These are phyloP conservation scores for Chrysogorgia sp. DNA, from an alignment of 92 coral and sea anemone species.

Conservation along the genomic window DNA sequence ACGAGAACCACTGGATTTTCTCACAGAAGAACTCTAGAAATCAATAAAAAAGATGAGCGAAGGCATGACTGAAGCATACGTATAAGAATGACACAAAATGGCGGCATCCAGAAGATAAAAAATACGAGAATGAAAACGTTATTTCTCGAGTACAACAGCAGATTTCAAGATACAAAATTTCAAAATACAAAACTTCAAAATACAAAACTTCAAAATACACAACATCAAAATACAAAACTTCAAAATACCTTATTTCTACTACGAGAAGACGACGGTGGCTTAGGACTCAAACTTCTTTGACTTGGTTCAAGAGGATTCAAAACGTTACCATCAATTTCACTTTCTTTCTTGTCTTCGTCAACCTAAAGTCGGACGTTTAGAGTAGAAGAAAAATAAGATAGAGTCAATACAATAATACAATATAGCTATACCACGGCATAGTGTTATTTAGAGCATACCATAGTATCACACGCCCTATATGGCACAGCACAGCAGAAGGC, in stretches of 20 bases:
- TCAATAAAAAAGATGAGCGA: background rate
- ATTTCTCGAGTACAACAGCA: no score
- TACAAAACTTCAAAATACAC: background rate
- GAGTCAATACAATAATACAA: no score
- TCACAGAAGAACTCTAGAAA: conserved; percentile 6
- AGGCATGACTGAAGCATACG: no score
- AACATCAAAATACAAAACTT: background rate
- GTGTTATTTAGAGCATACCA: no score
- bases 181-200: no score
- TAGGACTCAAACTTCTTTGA: conserved; percentile 1
- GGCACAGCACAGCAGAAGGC: no score
- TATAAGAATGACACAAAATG: no score
- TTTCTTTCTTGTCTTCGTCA: background rate
- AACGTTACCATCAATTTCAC: background rate
- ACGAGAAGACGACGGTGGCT: conserved; percentile 30
- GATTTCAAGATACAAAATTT: no score
- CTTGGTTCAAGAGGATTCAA: background rate
- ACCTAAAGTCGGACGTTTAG: background rate
- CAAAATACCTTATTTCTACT: conserved; percentile 24
- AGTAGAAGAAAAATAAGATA: no score
- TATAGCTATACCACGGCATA: no score
- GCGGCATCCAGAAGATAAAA: no score
- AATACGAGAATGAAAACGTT: no score
- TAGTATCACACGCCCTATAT: background rate
- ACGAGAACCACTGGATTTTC: conserved; percentile 1